Evolutionary conservation across 2,888 invertebrate genomes (phyloP), one percentile per base, ranked within the genome.

Genomic region (Pammene aurita): DNA sequence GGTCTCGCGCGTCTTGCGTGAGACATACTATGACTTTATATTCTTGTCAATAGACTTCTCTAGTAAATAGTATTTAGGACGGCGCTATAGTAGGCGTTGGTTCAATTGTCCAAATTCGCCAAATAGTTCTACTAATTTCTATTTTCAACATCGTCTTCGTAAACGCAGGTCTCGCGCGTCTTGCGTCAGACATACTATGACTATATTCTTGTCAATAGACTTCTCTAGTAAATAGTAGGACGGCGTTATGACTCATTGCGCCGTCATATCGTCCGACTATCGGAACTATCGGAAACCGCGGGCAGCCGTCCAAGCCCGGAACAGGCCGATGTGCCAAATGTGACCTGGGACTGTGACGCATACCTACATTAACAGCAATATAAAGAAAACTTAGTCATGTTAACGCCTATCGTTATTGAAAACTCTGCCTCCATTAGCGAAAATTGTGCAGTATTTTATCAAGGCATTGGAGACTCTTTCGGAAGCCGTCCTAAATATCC

Each of bases 231-330:
- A 35, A 6, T 2, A 50, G 46, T 46, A 46, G 46, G 44, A 16
- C n/a, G 7, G 26, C 6, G 9, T 11, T 18, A 26, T 62, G 62
- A 62, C 48, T 67, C 67, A 67, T 34, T 60, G 52, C 66, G 52
- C 44, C 66, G 42, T 35, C 34, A 42, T 38, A 35, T 14, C 41
- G 46, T 50, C 16, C 10, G 48, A 41, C 16, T 67, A 57, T 57
- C 56, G 48, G 67, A 48, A 26, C 26, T 26, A 26, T 41, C 54
- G 46, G 61, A 10, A 46, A 18, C 41, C 50, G 42, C 56, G 67
- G 67, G 67, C 67, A 67, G 16, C 48, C 34, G 50, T 34, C 67
- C 67, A 67, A 63, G 56, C 56, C 66, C 67, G 48, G 55, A 55
- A 13, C 41, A 5, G n/a, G 44, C 52, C 10, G 38, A 26, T 48